Conservation (phyloP, 2,888 invertebrate genomes). For the Leptinotarsa tumamoca region DNA sequence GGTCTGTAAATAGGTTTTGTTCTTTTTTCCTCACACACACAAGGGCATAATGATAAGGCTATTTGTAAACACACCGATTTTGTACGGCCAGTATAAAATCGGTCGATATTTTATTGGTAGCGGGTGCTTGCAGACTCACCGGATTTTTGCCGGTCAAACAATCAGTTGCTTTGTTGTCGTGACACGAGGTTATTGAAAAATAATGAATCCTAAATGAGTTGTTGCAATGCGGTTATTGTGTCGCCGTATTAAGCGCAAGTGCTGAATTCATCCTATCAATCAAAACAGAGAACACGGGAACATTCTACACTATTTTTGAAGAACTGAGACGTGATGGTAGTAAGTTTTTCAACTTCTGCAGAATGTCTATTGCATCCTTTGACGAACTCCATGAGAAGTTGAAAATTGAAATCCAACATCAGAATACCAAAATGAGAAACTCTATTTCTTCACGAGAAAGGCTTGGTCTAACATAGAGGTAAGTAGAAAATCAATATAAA, state of each 20-base stretch:
- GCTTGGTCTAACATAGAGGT: too few species aligned
- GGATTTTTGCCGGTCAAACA: neutral
- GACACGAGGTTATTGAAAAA: slow-evolving; percentile 19
- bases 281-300: slow-evolving; percentile 25
- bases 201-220: slow-evolving; percentile 23
- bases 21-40: too few species aligned
- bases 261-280: slow-evolving; percentile 12
- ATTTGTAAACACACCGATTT: slow-evolving; percentile 25
- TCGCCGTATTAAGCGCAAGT: slow-evolving; percentile 8
- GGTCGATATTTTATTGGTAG: slow-evolving; percentile 23
- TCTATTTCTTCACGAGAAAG: too few species aligned
- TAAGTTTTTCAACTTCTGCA: too few species aligned
- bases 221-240: slow-evolving; percentile 20
- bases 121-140: slow-evolving; percentile 3
- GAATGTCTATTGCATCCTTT: too few species aligned
- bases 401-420: too few species aligned
- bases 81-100: neutral
- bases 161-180: slow-evolving; percentile 11
- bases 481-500: too few species aligned
- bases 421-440: too few species aligned
- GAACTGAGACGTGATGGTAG: slow-evolving; percentile 12
- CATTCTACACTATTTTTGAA: slow-evolving; percentile 29
- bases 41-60: neutral
- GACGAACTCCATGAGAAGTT: too few species aligned
- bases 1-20: too few species aligned